Conservation (phyloP, 1,140 invertebrate genomes). For the Drosophila sechellia region DNA sequence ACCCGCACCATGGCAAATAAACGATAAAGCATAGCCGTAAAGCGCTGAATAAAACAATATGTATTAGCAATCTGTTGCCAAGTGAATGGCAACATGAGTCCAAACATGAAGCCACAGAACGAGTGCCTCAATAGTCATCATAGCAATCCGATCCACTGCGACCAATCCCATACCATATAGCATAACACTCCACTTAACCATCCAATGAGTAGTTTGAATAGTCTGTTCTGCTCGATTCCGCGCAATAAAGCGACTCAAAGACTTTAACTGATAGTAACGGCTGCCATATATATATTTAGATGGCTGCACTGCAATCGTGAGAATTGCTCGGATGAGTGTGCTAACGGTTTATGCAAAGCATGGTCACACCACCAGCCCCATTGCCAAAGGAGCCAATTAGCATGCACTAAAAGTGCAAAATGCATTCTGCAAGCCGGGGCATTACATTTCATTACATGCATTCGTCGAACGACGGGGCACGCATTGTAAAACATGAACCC, state of each 20-base stretch:
- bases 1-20: conserved; percentile 8
- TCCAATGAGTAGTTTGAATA: conserved; percentile 16
- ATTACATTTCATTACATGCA: conserved; percentile 65
- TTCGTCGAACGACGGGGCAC: conserved; percentile 55
- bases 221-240: conserved; percentile 18
- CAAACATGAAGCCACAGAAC: conserved; percentile 31
- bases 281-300: conserved; percentile 66
- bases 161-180: conserved; percentile 26
- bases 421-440: conserved; percentile 56
- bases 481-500: conserved; percentile 69
- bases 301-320: conserved; percentile 57
- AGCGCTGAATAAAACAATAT: conserved; percentile 36
- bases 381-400: conserved; percentile 61
- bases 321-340: conserved; percentile 43
- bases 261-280: conserved; percentile 60
- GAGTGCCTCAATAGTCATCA: conserved; percentile 8
- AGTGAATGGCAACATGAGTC: conserved; percentile 27
- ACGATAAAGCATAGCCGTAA: conserved; percentile 28
- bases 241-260: conserved; percentile 55
- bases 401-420: conserved; percentile 78
- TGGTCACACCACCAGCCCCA: conserved; percentile 11
- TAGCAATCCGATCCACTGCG: conserved; percentile 21
- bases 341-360: conserved; percentile 71
- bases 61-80: conserved; percentile 52
- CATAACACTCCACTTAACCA: not conserved